Evolutionary conservation across 2,113 vertebrate genomes (phyloP).

Genomic region (Capricornis sumatraensis): DNA sequence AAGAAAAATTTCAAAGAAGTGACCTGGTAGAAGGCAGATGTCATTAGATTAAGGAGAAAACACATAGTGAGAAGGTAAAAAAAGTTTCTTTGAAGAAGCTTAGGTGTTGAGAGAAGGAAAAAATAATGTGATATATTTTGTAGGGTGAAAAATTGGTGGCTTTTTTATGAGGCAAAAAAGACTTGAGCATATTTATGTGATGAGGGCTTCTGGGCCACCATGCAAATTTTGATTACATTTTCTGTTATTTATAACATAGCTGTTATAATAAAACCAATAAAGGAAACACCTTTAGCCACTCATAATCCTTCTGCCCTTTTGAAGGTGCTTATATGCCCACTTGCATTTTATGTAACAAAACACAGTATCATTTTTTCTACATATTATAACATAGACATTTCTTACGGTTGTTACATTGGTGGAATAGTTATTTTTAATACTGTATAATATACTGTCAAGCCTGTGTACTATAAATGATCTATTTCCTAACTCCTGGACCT

Average conservation of each 20-base stretch:
- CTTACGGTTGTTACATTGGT: background rate
- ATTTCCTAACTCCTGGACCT: constrained; percentile 27
- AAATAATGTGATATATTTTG: background rate
- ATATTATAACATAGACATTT: background rate
- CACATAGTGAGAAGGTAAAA: background rate
- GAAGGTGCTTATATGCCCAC: background rate
- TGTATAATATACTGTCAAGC: background rate
- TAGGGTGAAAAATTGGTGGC: background rate
- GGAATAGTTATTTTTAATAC: background rate
- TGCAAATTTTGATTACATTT: background rate
- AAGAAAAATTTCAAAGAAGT: constrained; percentile 24
- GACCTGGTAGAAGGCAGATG: background rate
- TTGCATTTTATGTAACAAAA: constrained; percentile 32
- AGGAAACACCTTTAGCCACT: background rate
- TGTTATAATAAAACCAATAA: background rate
- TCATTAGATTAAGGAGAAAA: background rate
- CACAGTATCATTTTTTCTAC: background rate
- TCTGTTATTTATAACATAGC: background rate
- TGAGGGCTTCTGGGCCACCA: background rate
- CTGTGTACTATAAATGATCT: background rate
- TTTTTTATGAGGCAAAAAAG: background rate
- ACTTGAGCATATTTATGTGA: background rate
- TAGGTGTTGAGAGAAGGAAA: background rate
- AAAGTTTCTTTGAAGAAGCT: background rate
- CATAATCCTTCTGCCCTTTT: background rate